Conservation (phyloP, 2,113 vertebrate species). For the Lamprotornis superbus region DNA sequence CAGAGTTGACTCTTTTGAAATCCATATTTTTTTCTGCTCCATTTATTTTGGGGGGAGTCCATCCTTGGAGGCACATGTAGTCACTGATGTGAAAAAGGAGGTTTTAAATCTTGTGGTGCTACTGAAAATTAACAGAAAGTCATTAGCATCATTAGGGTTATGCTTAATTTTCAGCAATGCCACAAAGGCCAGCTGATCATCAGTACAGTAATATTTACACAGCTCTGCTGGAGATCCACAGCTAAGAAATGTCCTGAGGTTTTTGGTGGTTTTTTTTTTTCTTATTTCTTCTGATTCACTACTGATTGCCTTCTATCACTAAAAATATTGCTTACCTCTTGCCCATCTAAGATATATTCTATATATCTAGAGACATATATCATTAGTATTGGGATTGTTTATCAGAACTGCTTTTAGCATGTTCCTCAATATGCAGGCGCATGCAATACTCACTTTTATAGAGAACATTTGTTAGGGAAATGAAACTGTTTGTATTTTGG, state of each 20-base stretch:
- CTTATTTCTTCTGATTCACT: not conserved
- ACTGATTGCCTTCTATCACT: not conserved
- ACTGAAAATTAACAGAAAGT: slow-evolving; percentile 14
- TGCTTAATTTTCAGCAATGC: not conserved
- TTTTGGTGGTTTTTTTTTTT: accelerated
- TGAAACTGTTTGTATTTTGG: not conserved
- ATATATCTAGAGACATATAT: not conserved
- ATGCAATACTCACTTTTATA: not conserved
- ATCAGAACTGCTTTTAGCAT: not conserved
- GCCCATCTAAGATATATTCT: not conserved
- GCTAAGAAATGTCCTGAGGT: not conserved
- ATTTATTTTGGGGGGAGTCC: slow-evolving; percentile 10
- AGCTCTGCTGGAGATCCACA: not conserved
- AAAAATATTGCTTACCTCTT: not conserved
- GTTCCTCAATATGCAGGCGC: not conserved
- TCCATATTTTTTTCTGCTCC: not conserved
- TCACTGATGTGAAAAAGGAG: not conserved
- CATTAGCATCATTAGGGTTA: not conserved
- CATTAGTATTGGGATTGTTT: not conserved
- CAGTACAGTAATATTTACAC: not conserved
- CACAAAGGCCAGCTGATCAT: not conserved
- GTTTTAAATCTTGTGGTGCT: not conserved
- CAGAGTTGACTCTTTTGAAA: not conserved
- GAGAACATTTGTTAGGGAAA: not conserved
- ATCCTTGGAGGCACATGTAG: not conserved